Evolutionary conservation across 53 echinoderm and acorn worm genomes (phyloP), one percentile per base, ranked within the genome.

Genomic region (Temnopleurus reevesii): DNA sequence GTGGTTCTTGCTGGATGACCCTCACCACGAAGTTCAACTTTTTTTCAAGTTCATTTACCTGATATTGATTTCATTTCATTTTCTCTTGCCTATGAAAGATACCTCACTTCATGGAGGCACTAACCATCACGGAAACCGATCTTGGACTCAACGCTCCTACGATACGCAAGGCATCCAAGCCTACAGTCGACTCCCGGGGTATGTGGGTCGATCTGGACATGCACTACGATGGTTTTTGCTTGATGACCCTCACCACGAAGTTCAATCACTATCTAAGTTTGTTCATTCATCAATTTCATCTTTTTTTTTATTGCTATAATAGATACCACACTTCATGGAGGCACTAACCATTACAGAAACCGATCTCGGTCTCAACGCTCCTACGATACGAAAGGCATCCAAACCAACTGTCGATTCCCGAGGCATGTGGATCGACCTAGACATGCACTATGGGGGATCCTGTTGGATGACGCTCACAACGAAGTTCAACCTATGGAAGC

Each of bases 171-270:
- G 93, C 89, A 43, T 97, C 98, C 25, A 63, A 55, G 38, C 98
- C 98, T 1, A 90, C 57, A 0, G 90, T 97, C 5, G 93, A 97
- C 76, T 84, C 89, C 4, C 84, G 91, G 29, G 98, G 98, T 0
- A 81, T 97, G 27, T 97, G 98, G 98, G 93, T 97, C 12, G 94
- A 97, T 60, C 77, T 97, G 46, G 98, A 97, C 76, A 93, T 97
- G 34, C 86, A 94, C 5, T 97, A 97, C 76, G 83, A 77, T 2
- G 98, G 98, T 7, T 97, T 95, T 23, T 97, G 98, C 89, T 95
- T 93, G 85, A 93, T 97, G 90, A 95, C 98, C n/a, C 92, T 97
- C 45, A 89, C 90, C 10, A 97, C 98, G 82, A 97, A 97, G 86
- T 93, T 97, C 64, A 97, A 97, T 88, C 94, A 53, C 8, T n/a